Evolutionary conservation across 2,113 vertebrate genomes (phyloP), one percentile per base, ranked within the genome.

Genomic region (Spheniscus mendiculus): DNA sequence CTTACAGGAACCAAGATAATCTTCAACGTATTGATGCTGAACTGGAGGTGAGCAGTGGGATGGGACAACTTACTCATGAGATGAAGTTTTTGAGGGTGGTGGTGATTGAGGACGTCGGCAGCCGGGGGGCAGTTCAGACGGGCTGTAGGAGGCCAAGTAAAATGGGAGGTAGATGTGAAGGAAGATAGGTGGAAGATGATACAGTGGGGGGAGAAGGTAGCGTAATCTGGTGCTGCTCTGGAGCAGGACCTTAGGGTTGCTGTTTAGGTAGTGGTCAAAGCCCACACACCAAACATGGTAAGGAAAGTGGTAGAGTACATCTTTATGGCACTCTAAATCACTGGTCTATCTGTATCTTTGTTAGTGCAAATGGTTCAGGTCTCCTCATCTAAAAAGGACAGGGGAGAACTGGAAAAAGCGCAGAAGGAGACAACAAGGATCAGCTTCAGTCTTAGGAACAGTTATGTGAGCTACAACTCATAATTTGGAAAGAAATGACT

Each of bases 281-380:
- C 20, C 50, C 23, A 22, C 12, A 40, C 2, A 8, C 6, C 3
- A 3, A 71, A 71, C 16, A 5, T 12, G 23, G 32, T 25, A 55
- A 56, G 36, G 56, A 34, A 66, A 62, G 30, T 4, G 15, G 32
- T 0, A 42, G 15, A 47, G 3, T 44, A 36, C 15, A 9, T 61
- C 36, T 58, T 66, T 34, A 17, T 45, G 44, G 19, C 27, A n/a
- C 50, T 66, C 29, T 32, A 70, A 89, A 52, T 44, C 40, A 45
- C 7, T 1, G 5, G n/a, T 19, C 34, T 11, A 10, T 69, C 19
- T 0, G 0, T 36, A 11, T 56, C 69, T 82, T 61, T 38, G 9
- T 2, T 27, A 59, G 5, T 14, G 11, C 17, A 18, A 10, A 3
- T 0, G 1, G 11, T 38, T 87, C 21, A 15, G 18, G 30, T 45